Base-by-base conservation (phyloP, 2,113 vertebrate genomes). In the Gnathonemus echidnorhynchus region DNA sequence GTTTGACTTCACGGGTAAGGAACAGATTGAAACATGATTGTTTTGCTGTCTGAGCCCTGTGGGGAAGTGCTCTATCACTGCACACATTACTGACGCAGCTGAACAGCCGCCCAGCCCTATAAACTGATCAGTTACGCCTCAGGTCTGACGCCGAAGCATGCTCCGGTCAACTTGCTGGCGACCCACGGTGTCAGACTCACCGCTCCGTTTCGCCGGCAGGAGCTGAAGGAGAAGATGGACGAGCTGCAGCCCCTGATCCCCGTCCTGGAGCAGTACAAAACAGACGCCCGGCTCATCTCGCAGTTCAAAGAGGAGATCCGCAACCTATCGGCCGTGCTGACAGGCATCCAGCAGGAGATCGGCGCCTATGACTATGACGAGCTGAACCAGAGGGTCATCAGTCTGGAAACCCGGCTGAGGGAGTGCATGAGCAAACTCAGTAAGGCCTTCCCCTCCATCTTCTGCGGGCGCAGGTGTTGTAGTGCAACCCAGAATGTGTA, bases 381-480 rank as follows among this genome's bases (percentile, higher is more conserved):
- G 27, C 94, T 97, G 2, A 96, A 97, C 84, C 97, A 96, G 87
- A 93, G 96, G 0, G 97, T 97, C 7, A 93, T 97, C 50, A 96
- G 92, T 90, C 93, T 97, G 83, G 97, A 97, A 91, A 96, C 92
- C 84, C 94, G 97, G 48, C 96, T 97, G 53, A 96, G 96, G 52
- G 96, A 96, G 91, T 97, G 97, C 94, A 97, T 97, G 97, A 97
- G 96, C 91, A 97, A 97, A 91, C 96, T 97, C 49, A 97, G 97
- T 97, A 95, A 97, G 97, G 95, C 46, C 49, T 87, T 56, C 13
- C 1, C 31, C 24, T 53, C 86, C 31, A 9, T 13, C n/a, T 27
- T 53, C 86, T 53, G 86, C 2, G 7, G 50, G 13, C 17, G 13
- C 49, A 35, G 86, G 13, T 87, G 50, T 10, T n/a, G 24, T 48